Conservation (phyloP, 2,113 vertebrate genomes). For the Lutjanus erythropterus region DNA sequence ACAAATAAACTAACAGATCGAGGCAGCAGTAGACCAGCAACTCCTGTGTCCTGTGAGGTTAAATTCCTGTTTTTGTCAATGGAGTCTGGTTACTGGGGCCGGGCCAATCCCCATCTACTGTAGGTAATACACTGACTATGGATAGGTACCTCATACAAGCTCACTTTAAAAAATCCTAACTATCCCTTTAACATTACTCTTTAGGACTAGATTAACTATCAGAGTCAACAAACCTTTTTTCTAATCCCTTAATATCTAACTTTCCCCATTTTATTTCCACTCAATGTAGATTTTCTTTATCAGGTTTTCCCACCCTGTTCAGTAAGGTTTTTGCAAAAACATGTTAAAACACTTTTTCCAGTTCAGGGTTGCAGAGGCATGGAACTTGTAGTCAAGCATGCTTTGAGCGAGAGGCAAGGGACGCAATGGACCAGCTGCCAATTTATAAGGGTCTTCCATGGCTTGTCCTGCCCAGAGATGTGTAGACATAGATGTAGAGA, state of each 20-base stretch:
- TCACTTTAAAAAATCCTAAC: no score
- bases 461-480: background rate
- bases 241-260: background rate
- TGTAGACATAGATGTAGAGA: no score
- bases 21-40: no score
- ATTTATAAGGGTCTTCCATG: background rate
- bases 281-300: background rate
- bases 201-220: background rate
- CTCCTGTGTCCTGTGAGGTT: no score
- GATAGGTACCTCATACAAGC: no score
- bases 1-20: no score
- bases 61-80: no score
- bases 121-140: no score
- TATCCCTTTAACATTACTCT: background rate
- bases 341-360: background rate
- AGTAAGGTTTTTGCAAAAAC: background rate
- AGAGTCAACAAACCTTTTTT: background rate
- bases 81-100: no score
- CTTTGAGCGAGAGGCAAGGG: background rate
- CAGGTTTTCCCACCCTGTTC: background rate
- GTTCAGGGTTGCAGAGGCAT: background rate
- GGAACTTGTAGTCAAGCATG: background rate
- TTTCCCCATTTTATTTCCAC: background rate
- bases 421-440: no score
- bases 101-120: no score